Evolutionary conservation across 2,888 invertebrate species (phyloP).

Genomic region (Eupithecia tripunctaria): DNA sequence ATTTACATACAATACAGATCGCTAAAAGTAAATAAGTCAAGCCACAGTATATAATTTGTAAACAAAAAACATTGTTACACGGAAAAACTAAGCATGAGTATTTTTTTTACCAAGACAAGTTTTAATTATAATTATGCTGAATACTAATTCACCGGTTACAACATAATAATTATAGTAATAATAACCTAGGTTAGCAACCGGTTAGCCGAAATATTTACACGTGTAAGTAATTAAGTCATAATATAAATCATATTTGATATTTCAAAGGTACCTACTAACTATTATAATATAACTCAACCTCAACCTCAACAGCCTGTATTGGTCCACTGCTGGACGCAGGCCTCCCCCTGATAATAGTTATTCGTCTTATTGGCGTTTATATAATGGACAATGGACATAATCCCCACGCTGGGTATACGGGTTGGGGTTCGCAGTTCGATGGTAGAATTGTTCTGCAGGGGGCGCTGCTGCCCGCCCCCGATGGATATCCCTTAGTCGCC

Average conservation of each 20-base stretch:
- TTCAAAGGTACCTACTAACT: background rate
- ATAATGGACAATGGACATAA: too few relatives aligned
- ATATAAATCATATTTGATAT: background rate
- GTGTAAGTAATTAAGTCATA: background rate
- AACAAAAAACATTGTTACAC: background rate
- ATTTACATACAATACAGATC: background rate
- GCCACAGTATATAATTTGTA: background rate
- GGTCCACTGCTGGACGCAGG: too few relatives aligned
- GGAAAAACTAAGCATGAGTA: background rate
- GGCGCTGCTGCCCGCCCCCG: too few relatives aligned
- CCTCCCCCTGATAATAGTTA: too few relatives aligned
- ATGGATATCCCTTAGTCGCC: too few relatives aligned
- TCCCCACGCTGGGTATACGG: too few relatives aligned
- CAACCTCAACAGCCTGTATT: too few relatives aligned
- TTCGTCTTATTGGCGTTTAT: too few relatives aligned
- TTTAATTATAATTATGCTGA: slow-evolving; percentile 9
- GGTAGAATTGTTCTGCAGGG: too few relatives aligned
- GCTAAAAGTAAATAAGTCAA: background rate
- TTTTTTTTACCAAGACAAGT: slow-evolving; percentile 11
- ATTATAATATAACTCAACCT: background rate
- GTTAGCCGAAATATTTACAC: background rate
- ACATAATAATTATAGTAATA: background rate
- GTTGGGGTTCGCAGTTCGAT: too few relatives aligned
- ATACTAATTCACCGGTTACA: background rate
- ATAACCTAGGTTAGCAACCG: background rate